Conservation (phyloP, 2,888 invertebrate genomes). For the Dioctria linearis region DNA sequence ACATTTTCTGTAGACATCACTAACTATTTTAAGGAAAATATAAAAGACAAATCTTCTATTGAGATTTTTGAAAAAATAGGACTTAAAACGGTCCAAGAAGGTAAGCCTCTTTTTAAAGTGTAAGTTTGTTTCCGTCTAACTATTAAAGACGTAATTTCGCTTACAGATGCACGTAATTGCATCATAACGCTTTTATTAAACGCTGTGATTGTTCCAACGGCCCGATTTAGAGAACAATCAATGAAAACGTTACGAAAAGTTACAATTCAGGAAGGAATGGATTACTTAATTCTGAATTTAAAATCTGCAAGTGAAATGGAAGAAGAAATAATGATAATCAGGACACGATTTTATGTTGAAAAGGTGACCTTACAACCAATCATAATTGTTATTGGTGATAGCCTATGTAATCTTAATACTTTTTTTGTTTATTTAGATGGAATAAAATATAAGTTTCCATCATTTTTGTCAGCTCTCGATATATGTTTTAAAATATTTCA, state of each 20-base stretch:
- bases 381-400: neutral
- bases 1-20: no score
- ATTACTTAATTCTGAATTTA: conserved; percentile 9
- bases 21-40: no score
- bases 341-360: neutral
- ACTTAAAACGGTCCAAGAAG: no score
- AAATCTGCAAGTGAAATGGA: neutral
- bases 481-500: conserved; percentile 29
- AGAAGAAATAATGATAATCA: neutral
- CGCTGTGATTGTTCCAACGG: conserved; percentile 14
- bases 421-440: conserved; percentile 16
- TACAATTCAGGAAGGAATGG: conserved; percentile 16
- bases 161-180: no score
- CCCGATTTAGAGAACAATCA: no score
- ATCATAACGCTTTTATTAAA: neutral
- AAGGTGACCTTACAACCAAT: conserved; percentile 8
- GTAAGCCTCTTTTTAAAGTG: no score
- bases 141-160: no score
- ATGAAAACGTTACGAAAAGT: neutral
- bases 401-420: neutral
- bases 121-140: no score
- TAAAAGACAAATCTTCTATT: no score
- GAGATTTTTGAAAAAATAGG: no score
- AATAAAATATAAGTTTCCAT: conserved; percentile 28
- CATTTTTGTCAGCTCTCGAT: conserved; percentile 33